Evolutionary conservation across 2,888 invertebrate genomes (phyloP), one percentile per base, ranked within the genome.

Genomic region (Tolmerus cingulatus): DNA sequence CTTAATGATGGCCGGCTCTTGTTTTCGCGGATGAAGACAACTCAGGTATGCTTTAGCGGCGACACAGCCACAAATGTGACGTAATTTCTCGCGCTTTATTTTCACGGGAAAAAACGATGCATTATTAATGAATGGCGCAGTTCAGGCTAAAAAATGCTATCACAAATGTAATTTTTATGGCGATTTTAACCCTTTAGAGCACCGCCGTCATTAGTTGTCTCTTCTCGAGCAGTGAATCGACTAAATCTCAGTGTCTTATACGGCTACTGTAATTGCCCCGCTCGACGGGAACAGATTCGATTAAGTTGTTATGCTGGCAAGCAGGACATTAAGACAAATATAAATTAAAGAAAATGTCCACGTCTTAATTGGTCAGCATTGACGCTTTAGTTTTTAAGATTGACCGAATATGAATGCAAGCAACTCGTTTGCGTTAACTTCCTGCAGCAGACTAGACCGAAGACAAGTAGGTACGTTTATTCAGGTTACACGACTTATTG

Each of bases 51-150:
- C 79, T 14, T 66, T 12, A 27, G 27, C 66, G 66, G 27, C 66
- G 74, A 74, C 40, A 37, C 43, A 46, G 76, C 87, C 43, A 55
- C 78, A 78, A 81, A 87, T 81, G 79, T 87, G 81, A 79, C 81
- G 79, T 74, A 87, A 87, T 87, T 87, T 87, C 51, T 87, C 87
- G 87, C 87, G 87, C 81, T 34, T 87, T 87, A 87, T 81, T 87
- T 79, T 74, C 27, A 12, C 34, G 40, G 34, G 23, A 78, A 57
- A 66, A 66, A 86, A 86, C 86, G 78, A 86, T 79, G 86, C 86
- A 77, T 86, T 86, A 86, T 86, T 86, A 77, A 86, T 86, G 86
- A 77, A 55, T 86, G 77, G 57, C 37, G 46, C 55, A 77, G 5
- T 77, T 46, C 51, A 86, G 55, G 37, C 23, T 77, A 77, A 86